Evolutionary conservation across 2,797 vertebrate species (phyloP), one percentile per base, ranked within the genome.

Genomic region (Gymnocypris eckloni): DNA sequence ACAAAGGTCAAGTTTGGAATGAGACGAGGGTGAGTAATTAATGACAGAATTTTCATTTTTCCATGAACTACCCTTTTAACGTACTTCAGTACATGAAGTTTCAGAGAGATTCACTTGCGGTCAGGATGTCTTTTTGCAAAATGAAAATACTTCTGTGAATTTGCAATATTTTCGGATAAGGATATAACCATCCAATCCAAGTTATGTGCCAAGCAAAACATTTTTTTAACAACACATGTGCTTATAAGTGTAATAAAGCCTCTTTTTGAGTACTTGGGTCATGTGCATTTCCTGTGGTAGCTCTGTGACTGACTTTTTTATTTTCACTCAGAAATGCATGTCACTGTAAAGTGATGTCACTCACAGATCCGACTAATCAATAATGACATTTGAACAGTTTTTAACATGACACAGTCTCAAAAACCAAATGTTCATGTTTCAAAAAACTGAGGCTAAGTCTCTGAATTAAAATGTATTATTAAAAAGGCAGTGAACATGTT

Each of bases 401-500:
- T 41, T 37, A 39, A 41, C 54, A 56, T 10, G 12, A 33, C 0
- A 61, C 12, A 37, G 18, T 39, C 50, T 77, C 64, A 67, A 37
- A 67, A 66, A 18, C 28, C 28, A 66, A 37, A 37, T 33, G 6
- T 67, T 8, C 64, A 67, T 67, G 15, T 28, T 37, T 37, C 64
- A 37, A 67, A 67, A 37, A 28, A 67, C 28, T 67, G 28, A 67
- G 28, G 15, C 33, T 0, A 67, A 18, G 64, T 59, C 54, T 78
- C n/a, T 8, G 8, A 82, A 82, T 70, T 69, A 20, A 54, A 39
- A 70, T 69, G 64, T 7, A 25, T 71, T 82, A 82, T 56, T 43
- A 8, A 81, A 69, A 69, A 48, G 52, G 52, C 75, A 69, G 59
- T 54, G 18, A 70, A 81, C 48, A 39, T 16, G 54, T 67, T 84